phyloP scores from a whole-genome alignment of 1,140 invertebrate genomes.

The Telenomus remus region DNA sequence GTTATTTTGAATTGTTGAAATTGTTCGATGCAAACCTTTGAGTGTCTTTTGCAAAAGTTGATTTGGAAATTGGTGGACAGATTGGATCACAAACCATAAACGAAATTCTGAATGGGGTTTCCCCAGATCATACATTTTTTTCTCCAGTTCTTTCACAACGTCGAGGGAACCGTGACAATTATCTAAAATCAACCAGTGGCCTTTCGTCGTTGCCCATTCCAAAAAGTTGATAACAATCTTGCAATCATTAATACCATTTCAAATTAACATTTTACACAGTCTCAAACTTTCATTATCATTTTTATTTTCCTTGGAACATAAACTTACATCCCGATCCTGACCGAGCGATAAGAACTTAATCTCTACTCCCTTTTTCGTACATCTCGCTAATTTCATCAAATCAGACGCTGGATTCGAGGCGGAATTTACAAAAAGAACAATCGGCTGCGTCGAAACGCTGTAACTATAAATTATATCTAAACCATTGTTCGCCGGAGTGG shows the following conservation, averaged over 20 bases:
- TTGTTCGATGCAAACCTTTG: slow-evolving; percentile 81
- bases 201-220: slow-evolving; percentile 83
- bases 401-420: slow-evolving; percentile 77
- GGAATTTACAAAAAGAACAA: slow-evolving; percentile 89
- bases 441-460: slow-evolving; percentile 79
- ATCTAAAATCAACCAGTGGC: slow-evolving; percentile 92
- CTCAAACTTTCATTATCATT: too few species aligned
- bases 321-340: slow-evolving; percentile 86
- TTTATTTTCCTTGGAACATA: too few species aligned
- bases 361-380: slow-evolving; percentile 77
- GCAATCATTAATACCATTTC: too few species aligned
- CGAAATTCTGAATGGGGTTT: slow-evolving; percentile 91
- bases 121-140: slow-evolving; percentile 85
- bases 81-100: slow-evolving; percentile 92
- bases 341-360: slow-evolving; percentile 90
- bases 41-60: slow-evolving; percentile 89
- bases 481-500: slow-evolving; percentile 88
- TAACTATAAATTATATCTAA: slow-evolving; percentile 89
- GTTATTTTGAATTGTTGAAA: neutral
- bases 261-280: neutral
- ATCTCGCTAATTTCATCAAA: slow-evolving; percentile 14
- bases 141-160: slow-evolving; percentile 85
- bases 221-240: slow-evolving; percentile 80
- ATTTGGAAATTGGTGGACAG: slow-evolving; percentile 83
- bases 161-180: slow-evolving; percentile 90